Percentiles rank a stretch among this genome's conserved stretches.
Conservation (phyloP, 2,113 vertebrate genomes). For the Oenanthe melanoleuca region DNA sequence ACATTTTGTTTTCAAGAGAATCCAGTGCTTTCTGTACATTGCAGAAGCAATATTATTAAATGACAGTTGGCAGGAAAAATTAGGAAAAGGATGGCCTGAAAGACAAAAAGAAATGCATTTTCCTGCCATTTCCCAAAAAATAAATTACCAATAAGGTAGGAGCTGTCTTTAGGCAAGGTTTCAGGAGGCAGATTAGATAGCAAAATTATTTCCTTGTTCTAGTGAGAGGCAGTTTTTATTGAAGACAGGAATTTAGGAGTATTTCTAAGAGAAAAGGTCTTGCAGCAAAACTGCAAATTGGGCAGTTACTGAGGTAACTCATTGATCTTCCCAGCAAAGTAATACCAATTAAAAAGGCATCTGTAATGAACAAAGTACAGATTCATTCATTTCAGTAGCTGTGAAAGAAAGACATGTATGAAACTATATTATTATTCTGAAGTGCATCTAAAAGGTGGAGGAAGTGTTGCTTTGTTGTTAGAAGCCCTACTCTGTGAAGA, state of each 20-base stretch:
- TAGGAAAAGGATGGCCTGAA: slow-evolving; percentile 18
- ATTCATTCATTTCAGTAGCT: neutral
- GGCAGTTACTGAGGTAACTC: neutral
- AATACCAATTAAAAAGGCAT: slow-evolving; percentile 43
- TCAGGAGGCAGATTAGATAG: slow-evolving; percentile 42
- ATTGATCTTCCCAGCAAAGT: slow-evolving; percentile 43
- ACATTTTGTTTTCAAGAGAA: slow-evolving; percentile 32
- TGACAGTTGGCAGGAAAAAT: slow-evolving; percentile 23
- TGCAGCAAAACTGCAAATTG: slow-evolving; percentile 27
- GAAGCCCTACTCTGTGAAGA: neutral
- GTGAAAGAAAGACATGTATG: neutral
- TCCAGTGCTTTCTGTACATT: neutral
- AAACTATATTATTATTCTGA: neutral
- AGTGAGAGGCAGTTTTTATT: slow-evolving; percentile 50
- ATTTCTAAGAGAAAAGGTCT: slow-evolving; percentile 53
- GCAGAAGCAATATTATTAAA: slow-evolving; percentile 52
- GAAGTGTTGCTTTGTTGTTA: neutral
- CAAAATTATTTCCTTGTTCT: slow-evolving; percentile 43
- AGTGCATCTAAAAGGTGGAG: neutral
- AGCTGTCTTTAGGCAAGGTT: slow-evolving; percentile 45
- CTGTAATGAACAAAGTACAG: neutral
- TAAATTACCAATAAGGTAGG: slow-evolving; percentile 30
- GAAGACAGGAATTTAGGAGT: slow-evolving; percentile 36
- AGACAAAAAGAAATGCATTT: slow-evolving; percentile 29
- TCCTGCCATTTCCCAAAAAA: slow-evolving; percentile 5